phyloP scores from a whole-genome alignment of 2,888 invertebrate genomes.

The Flabesymbios commensalis region DNA sequence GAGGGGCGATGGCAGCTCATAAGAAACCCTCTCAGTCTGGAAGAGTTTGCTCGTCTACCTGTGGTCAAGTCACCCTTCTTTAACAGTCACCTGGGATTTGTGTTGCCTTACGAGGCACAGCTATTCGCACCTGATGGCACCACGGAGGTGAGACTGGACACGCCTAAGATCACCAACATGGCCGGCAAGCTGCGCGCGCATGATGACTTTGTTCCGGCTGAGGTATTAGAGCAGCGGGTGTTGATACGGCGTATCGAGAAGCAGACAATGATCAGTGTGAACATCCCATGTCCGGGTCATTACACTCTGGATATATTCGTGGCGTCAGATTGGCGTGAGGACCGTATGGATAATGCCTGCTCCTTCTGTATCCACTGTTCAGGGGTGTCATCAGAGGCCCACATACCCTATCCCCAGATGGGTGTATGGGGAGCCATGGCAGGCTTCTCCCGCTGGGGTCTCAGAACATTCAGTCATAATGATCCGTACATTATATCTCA shows the following conservation, averaged over 20 bases:
- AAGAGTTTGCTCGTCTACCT: conserved; percentile 63
- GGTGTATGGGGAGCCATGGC: conserved; percentile 29
- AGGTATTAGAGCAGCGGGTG: conserved; percentile 46
- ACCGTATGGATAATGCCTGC: conserved; percentile 56
- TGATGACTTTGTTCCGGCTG: conserved; percentile 40
- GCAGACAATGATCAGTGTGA: conserved; percentile 55
- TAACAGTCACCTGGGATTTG: conserved; percentile 51
- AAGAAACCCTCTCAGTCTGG: conserved; percentile 60
- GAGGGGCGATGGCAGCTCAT: conserved; percentile 57
- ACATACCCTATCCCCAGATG: conserved; percentile 23
- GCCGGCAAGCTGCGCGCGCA: conserved; percentile 51
- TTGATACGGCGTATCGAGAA: conserved; percentile 49
- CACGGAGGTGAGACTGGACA: conserved; percentile 44
- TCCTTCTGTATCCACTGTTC: conserved; percentile 46
- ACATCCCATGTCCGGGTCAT: conserved; percentile 60
- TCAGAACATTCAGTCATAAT: conserved; percentile 18
- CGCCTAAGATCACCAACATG: conserved; percentile 41
- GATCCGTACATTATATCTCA: conserved; percentile 24
- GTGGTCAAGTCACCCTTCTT: conserved; percentile 64
- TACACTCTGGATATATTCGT: conserved; percentile 62
- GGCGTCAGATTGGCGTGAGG: conserved; percentile 52
- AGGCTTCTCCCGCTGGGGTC: conserved; percentile 13
- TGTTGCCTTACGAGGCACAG: conserved; percentile 49
- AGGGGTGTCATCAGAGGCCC: conserved; percentile 8
- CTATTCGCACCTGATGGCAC: conserved; percentile 50